Conservation (phyloP, 2,888 invertebrate species). For the Acleris cristana region DNA sequence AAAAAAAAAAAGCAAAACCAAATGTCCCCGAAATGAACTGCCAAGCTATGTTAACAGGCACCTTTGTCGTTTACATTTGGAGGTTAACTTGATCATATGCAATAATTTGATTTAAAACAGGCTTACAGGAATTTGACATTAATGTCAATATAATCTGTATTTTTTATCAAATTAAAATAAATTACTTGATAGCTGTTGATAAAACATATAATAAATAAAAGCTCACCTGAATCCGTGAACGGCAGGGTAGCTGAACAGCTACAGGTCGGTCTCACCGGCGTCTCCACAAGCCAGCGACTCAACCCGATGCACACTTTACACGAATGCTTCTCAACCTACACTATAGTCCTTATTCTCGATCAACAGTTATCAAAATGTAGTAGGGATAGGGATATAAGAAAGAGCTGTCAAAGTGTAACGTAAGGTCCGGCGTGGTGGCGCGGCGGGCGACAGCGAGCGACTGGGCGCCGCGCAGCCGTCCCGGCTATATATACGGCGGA, state of each 20-base stretch:
- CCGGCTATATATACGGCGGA: constrained; percentile 66
- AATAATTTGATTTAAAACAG: too few relatives aligned
- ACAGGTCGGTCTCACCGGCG: constrained; percentile 34
- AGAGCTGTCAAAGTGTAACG: constrained; percentile 32
- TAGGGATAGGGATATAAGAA: constrained; percentile 19
- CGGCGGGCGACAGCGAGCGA: constrained; percentile 60
- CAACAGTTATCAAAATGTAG: constrained; percentile 16
- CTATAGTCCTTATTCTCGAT: constrained; percentile 18
- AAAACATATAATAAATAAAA: constrained; percentile 39
- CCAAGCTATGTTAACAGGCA: too few relatives aligned
- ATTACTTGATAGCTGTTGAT: constrained; percentile 5
- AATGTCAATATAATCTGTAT: too few relatives aligned
- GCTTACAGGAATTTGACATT: too few relatives aligned
- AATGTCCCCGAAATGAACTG: too few relatives aligned
- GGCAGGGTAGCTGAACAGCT: constrained; percentile 29
- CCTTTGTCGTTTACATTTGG: neutral
- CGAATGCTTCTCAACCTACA: constrained; percentile 16
- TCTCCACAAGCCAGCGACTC: constrained; percentile 18
- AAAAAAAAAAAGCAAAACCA: too few relatives aligned
- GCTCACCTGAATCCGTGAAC: constrained; percentile 48
- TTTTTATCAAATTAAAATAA: neutral
- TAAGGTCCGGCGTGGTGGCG: constrained; percentile 54
- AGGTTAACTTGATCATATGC: neutral
- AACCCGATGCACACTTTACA: constrained; percentile 34
- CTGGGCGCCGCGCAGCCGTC: constrained; percentile 72